phyloP scores from a whole-genome alignment of 1,140 invertebrate genomes.

The Cotesia chilonis region DNA sequence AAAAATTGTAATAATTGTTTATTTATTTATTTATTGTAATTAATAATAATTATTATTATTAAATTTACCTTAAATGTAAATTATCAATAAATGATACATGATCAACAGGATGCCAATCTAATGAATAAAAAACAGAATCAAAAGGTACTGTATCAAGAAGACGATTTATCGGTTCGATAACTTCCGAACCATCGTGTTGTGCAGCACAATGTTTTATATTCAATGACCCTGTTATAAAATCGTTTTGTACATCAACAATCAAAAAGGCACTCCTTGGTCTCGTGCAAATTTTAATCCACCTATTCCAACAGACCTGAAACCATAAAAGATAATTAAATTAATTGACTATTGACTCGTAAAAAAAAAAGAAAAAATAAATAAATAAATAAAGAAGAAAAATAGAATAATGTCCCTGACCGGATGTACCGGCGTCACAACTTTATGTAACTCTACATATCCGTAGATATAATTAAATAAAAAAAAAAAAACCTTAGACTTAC shows the following conservation, averaged over 20 bases:
- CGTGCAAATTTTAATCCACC: constrained; percentile 78
- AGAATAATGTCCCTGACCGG: no score
- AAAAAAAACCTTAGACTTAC: not conserved
- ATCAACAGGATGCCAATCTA: constrained; percentile 97
- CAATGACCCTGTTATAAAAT: constrained; percentile 94
- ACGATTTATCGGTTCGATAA: constrained; percentile 91
- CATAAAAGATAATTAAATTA: constrained; percentile 14
- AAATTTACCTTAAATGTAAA: constrained; percentile 67
- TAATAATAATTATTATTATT: constrained; percentile 13
- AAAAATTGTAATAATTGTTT: no score
- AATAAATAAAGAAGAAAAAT: not conserved
- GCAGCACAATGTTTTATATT: constrained; percentile 93
- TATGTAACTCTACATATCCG: not conserved
- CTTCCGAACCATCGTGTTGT: constrained; percentile 88
- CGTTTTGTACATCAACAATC: constrained; percentile 97
- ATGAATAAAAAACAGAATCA: constrained; percentile 92
- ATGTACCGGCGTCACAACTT: no score
- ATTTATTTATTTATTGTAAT: constrained; percentile 2
- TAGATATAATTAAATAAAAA: constrained; percentile 41
- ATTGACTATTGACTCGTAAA: not conserved
- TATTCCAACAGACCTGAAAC: constrained; percentile 76
- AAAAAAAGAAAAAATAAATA: not conserved
- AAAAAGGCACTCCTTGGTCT: constrained; percentile 89
- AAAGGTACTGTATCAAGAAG: constrained; percentile 86
- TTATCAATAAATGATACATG: constrained; percentile 98